Evolutionary conservation across 2,888 invertebrate species (phyloP).

Genomic region (Nemoura dubitans): DNA sequence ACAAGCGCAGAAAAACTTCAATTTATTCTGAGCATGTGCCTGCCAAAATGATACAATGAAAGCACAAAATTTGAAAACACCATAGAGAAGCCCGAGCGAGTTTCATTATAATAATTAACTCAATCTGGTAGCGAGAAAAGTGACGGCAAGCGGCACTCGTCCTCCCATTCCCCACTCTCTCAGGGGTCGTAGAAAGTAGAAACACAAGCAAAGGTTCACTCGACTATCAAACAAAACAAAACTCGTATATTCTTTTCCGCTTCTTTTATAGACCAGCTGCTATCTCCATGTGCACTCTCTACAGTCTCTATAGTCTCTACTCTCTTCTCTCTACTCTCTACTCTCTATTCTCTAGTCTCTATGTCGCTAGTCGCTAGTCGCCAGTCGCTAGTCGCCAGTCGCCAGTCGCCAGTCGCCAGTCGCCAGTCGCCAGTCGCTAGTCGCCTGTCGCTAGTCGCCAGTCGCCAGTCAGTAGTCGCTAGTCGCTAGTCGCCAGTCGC

Average conservation of each 20-base stretch:
- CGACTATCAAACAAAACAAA: background rate
- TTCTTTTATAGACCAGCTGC: background rate
- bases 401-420: too few species aligned
- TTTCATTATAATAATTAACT: background rate
- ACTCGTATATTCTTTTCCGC: background rate
- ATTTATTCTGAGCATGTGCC: background rate
- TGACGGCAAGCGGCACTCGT: background rate
- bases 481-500: too few species aligned
- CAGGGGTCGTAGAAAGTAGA: background rate
- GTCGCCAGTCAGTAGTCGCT: too few species aligned
- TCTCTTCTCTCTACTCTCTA: too few species aligned
- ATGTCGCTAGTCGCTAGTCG: too few species aligned
- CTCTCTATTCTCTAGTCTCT: too few species aligned
- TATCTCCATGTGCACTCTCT: conserved; percentile 4
- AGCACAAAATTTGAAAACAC: background rate
- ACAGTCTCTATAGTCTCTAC: too few species aligned
- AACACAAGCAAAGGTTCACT: background rate
- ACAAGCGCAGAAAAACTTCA: background rate
- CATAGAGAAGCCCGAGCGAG: background rate
- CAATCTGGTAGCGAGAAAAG: background rate
- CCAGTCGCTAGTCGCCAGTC: too few species aligned
- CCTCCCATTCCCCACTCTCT: background rate
- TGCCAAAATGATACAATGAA: background rate
- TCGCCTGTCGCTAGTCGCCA: too few species aligned
- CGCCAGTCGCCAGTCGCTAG: too few species aligned